A percentile compares a stretch with the other conserved stretches of the same genome.
Evolutionary conservation across 2,888 invertebrate species (phyloP).

Genomic region (Spisula subtruncata): DNA sequence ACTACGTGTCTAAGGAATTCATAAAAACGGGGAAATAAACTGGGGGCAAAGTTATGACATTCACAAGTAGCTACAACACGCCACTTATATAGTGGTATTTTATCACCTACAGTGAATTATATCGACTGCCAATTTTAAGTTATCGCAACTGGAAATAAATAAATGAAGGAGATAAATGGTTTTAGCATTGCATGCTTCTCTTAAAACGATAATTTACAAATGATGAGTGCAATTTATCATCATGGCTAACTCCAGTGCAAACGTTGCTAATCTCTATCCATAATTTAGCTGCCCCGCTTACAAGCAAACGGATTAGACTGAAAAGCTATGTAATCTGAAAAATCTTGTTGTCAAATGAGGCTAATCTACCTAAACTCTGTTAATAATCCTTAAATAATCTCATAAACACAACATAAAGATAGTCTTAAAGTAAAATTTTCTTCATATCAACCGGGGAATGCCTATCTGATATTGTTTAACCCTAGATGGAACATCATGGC

Average conservation of each 20-base stretch:
- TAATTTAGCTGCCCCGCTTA: constrained; percentile 64
- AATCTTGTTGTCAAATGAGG: constrained; percentile 72
- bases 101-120: constrained; percentile 75
- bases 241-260: constrained; percentile 60
- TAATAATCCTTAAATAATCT: constrained; percentile 52
- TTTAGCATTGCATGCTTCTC: constrained; percentile 44
- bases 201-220: constrained; percentile 77
- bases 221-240: constrained; percentile 78
- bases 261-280: constrained; percentile 67
- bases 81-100: constrained; percentile 72
- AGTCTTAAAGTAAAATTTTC: constrained; percentile 13
- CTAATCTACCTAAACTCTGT: constrained; percentile 60
- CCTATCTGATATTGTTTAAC: background rate
- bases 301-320: constrained; percentile 54
- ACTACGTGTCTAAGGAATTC: constrained; percentile 59
- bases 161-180: constrained; percentile 38
- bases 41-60: constrained; percentile 71
- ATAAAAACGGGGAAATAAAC: constrained; percentile 50
- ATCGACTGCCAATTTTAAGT: constrained; percentile 29
- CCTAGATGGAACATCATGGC: background rate
- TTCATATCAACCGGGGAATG: constrained; percentile 43
- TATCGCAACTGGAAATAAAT: constrained; percentile 34
- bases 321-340: constrained; percentile 59
- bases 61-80: constrained; percentile 74
- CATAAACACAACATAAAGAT: constrained; percentile 35